These are phyloP conservation scores for Tenrec ecaudatus DNA, from an alignment of 2,113 vertebrate species.

Conservation along the genomic window DNA sequence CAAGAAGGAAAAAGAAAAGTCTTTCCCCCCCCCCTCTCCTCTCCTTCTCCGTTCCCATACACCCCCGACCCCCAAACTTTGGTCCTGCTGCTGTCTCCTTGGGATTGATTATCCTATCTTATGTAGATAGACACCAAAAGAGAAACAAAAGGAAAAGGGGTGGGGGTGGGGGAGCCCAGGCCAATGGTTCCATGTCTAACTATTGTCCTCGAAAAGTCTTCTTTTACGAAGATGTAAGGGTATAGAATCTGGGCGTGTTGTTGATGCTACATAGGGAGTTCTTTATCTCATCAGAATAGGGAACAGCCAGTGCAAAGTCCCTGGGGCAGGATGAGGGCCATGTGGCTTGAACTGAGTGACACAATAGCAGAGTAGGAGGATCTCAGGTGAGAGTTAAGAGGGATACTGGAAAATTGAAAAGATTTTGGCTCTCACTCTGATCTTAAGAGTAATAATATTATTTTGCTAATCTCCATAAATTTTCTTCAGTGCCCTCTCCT, in stretches of 20 bases:
- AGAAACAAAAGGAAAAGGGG: too few relatives aligned
- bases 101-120: too few relatives aligned
- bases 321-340: not conserved
- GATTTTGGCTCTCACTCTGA: not conserved
- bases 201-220: not conserved
- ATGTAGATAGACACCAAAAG: too few relatives aligned
- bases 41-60: too few relatives aligned
- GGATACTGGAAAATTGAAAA: not conserved
- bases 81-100: too few relatives aligned
- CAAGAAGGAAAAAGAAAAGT: slow-evolving; percentile 1
- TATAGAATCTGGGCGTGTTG: not conserved
- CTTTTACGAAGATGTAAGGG: not conserved
- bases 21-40: too few relatives aligned
- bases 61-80: too few relatives aligned
- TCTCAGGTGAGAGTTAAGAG: not conserved
- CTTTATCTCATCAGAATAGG: not conserved
- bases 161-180: too few relatives aligned
- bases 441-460: not conserved
- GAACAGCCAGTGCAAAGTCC: not conserved
- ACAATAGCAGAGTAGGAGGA: not conserved
- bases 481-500: not conserved
- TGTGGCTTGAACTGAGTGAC: not conserved
- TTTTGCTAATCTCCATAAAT: slow-evolving; percentile 33
- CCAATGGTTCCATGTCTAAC: too few relatives aligned
- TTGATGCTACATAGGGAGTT: not conserved